phyloP scores from a whole-genome alignment of 2,797 vertebrate species.

The Urosaurus nigricauda region DNA sequence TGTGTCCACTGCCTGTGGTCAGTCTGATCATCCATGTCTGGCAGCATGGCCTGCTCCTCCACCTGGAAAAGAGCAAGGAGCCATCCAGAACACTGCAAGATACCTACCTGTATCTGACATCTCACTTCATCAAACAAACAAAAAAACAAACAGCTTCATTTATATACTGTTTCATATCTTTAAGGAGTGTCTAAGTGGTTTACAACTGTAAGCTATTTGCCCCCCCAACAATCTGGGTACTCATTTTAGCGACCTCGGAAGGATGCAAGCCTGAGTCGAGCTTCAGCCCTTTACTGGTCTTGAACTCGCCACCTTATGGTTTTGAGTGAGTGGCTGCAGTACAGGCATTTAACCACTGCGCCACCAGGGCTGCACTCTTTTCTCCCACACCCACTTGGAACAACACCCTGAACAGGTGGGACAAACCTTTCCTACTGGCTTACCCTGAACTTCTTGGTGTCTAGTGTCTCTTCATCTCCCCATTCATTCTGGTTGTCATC shows the following conservation, averaged over 20 bases:
- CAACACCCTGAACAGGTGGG: background rate
- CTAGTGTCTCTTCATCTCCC: constrained; percentile 90
- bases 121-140: no score
- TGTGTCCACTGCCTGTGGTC: constrained; percentile 98
- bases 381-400: background rate
- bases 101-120: background rate
- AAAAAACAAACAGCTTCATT: no score
- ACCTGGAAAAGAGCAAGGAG: constrained; percentile 76
- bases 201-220: no score
- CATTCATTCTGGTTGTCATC: constrained; percentile 96
- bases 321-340: no score
- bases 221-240: no score
- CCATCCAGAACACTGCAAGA: background rate
- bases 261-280: no score
- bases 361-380: background rate
- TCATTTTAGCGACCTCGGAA: no score
- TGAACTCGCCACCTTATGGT: no score
- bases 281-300: no score
- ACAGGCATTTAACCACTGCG: no score
- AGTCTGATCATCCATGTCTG: constrained; percentile 87
- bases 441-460: constrained; percentile 94
- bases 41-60: constrained; percentile 90
- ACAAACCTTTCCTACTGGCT: constrained; percentile 10
- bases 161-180: no score
- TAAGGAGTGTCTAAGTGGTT: no score